phyloP scores from a whole-genome alignment of 2,797 vertebrate species.

The Phaenicophaeus curvirostris region DNA sequence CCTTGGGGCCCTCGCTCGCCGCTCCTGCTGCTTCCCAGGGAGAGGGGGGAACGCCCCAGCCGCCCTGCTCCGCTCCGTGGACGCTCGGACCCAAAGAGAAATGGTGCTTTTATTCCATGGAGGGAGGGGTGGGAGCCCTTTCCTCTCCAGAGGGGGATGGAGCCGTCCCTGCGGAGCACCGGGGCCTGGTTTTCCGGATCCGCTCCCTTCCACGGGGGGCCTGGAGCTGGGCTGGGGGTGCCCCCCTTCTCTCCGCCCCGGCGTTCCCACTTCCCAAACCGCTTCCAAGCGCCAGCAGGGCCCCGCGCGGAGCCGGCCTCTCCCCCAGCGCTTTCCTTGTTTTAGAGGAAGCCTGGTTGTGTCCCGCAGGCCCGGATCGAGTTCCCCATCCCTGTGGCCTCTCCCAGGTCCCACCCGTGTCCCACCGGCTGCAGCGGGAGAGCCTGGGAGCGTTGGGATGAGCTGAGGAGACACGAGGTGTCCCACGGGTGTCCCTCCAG shows the following conservation, averaged over 20 bases:
- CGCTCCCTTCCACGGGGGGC: neutral
- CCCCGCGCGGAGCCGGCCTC: neutral
- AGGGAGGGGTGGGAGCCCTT: slow-evolving; percentile 65
- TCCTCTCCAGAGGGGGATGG: slow-evolving; percentile 6
- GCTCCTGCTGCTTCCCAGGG: slow-evolving; percentile 54
- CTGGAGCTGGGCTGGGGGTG: neutral
- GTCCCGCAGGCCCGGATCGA: too few relatives aligned
- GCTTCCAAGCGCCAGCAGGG: neutral
- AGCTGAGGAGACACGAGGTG: too few relatives aligned
- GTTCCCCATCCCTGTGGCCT: too few relatives aligned
- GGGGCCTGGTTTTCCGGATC: neutral
- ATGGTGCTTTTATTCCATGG: slow-evolving; percentile 74
- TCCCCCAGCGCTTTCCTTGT: slow-evolving; percentile 75
- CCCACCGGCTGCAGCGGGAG: too few relatives aligned
- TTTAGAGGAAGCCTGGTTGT: slow-evolving; percentile 75
- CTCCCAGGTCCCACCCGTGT: too few relatives aligned
- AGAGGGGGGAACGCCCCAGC: slow-evolving; percentile 8
- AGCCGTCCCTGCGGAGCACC: neutral
- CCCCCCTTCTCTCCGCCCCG: neutral
- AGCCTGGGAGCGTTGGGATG: too few relatives aligned
- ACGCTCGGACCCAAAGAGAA: slow-evolving; percentile 72
- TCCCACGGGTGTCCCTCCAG: too few relatives aligned
- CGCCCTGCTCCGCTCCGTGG: slow-evolving; percentile 12
- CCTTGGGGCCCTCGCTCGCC: slow-evolving; percentile 34
- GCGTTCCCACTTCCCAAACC: neutral